Percentiles rank a stretch among this genome's conserved stretches.
phyloP scores from a whole-genome alignment of 2,113 vertebrate genomes.

The Bothrops jararaca region DNA sequence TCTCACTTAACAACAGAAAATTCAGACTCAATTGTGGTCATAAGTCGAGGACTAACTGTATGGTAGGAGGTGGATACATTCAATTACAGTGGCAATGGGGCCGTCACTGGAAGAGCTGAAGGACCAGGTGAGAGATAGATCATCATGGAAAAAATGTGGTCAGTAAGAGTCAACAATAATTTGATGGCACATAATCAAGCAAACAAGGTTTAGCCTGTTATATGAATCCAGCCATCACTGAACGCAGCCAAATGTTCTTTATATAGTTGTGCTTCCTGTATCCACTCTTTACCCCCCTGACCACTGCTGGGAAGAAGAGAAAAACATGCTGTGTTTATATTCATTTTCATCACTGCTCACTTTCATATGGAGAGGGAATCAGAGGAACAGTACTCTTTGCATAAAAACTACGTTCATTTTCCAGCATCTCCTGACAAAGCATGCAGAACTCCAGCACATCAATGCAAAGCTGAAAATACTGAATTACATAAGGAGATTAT shows the following conservation, averaged over 20 bases:
- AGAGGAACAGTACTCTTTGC: not conserved
- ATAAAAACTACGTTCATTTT: not conserved
- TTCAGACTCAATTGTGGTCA: no score
- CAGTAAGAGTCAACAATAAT: not conserved
- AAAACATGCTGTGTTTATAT: not conserved
- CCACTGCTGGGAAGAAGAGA: not conserved
- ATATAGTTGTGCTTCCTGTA: not conserved
- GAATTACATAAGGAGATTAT: not conserved
- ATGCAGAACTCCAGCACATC: not conserved
- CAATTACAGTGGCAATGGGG: not conserved
- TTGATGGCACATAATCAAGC: not conserved
- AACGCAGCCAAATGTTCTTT: not conserved
- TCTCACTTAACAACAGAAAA: no score
- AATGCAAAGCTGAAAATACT: not conserved
- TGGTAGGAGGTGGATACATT: not conserved
- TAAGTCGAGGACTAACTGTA: no score
- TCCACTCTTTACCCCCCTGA: not conserved
- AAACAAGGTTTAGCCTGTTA: not conserved
- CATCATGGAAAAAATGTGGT: not conserved
- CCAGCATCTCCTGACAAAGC: not conserved
- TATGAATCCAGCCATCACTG: not conserved
- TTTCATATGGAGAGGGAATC: not conserved
- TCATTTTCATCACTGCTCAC: not conserved
- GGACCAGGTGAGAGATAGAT: not conserved
- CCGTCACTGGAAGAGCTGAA: not conserved